Evolutionary conservation across 2,888 invertebrate genomes (phyloP).

Genomic region (Helleia helle): DNA sequence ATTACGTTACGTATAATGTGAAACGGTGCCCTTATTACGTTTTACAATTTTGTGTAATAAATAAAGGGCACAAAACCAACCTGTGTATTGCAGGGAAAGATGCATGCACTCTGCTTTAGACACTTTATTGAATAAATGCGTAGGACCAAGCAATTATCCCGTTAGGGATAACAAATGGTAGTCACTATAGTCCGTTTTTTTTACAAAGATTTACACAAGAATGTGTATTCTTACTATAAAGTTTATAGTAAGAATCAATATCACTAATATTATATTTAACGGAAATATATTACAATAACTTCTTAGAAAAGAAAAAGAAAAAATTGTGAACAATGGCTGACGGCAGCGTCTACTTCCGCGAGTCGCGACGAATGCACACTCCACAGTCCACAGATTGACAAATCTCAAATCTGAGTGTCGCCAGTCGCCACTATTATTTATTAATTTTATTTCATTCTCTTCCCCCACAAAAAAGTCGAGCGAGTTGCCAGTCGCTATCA

Average conservation of each 20-base stretch:
- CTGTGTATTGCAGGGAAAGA: constrained; percentile 73
- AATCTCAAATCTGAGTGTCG: constrained; percentile 1
- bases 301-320: constrained; percentile 58
- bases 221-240: constrained; percentile 36
- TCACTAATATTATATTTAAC: constrained; percentile 41
- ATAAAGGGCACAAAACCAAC: constrained; percentile 33
- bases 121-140: constrained; percentile 68
- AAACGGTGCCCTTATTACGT: constrained; percentile 23
- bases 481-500: no score
- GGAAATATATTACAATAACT: constrained; percentile 36
- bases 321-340: constrained; percentile 52
- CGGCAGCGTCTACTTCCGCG: constrained; percentile 4
- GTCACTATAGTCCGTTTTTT: constrained; percentile 40
- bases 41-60: constrained; percentile 4
- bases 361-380: neutral
- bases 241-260: constrained; percentile 39
- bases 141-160: constrained; percentile 69
- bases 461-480: no score
- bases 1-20: constrained; percentile 38
- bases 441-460: no score
- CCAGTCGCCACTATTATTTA: neutral
- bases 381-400: no score
- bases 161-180: constrained; percentile 66
- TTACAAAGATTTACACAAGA: constrained; percentile 39
- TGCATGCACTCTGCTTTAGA: constrained; percentile 74